Evolutionary conservation across 30 jellyfish, hydroid and myxozoan genomes (phyloP), one percentile per base, ranked within the genome.

Genomic region (Catostylus mosaicus): DNA sequence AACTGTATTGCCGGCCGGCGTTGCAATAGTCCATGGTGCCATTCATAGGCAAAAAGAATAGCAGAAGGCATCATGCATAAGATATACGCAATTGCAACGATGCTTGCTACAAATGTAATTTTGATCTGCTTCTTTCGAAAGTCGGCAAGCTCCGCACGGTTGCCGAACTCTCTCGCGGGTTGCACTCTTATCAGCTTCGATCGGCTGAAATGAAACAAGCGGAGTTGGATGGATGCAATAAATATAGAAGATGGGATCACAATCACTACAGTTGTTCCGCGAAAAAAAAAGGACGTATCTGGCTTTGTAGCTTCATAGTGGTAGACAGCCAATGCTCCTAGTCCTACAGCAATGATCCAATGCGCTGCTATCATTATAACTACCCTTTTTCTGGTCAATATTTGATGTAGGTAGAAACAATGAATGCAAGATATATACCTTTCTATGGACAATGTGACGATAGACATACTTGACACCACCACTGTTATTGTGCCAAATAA

Each of bases 371-470:
- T 7, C 10, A 59, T 1, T 23, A 27, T 6, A 22, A 23, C 71
- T 18, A 59, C 71, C 24, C 71, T 6, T 59, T 23, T 59, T 6
- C 38, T 59, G 2, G 71, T 59, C 71, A 59, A 1, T 59, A 59
- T 59, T 9, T 20, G 0, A 18, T 59, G 26, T 27, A 0, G 11
- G 24, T 59, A 0, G n/a, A 59, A 26, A 0, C 71, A 19, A 37
- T 59, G 38, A 4, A 59, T 59, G 38, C 71, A 59, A 19, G 71
- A 59, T 36, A 59, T 59, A 18, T 59, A 59, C 19, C 71, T n/a
- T 27, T 59, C 71, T 23, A 59, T 20, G 11, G 40, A 59, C 40
- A 59, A 37, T 22, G 71, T 16, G 36, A 27, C 38, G 24, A 23
- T 59, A 27, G 10, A 19, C 40, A 5, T 1, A 59, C 71, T 59